Percentiles rank a stretch among this genome's conserved stretches.
Evolutionary conservation across 2,113 vertebrate species (phyloP).

Genomic region (Siniperca knerii): DNA sequence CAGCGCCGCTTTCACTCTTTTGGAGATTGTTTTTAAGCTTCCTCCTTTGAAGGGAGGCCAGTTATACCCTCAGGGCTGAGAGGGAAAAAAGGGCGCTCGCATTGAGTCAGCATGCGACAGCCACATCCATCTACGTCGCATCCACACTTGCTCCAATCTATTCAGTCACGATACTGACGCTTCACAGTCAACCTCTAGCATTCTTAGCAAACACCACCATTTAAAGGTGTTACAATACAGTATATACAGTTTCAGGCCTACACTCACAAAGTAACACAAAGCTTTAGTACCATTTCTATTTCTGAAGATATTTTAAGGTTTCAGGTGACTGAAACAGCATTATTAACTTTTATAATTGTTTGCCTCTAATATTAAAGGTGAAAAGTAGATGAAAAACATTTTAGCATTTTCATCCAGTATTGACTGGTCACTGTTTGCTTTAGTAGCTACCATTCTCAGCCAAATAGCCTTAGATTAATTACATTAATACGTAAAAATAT

Average conservation of each 20-base stretch:
- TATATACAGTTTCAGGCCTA: constrained; percentile 1
- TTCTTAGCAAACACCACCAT: constrained; percentile 20
- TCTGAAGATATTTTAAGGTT: not conserved
- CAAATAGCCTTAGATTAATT: not conserved
- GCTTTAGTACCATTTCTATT: not conserved
- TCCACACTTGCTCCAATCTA: constrained; percentile 27
- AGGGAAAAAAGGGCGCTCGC: constrained; percentile 4
- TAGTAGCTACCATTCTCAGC: not conserved
- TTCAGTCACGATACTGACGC: constrained; percentile 46
- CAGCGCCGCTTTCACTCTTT: constrained; percentile 54
- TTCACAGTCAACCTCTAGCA: constrained; percentile 32
- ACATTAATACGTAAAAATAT: not conserved
- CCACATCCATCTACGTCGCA: constrained; percentile 50
- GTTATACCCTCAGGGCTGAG: constrained; percentile 51
- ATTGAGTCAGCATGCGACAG: constrained; percentile 49
- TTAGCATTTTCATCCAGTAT: not conserved
- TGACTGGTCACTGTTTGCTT: not conserved
- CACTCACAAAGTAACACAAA: not conserved
- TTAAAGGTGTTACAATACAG: constrained; percentile 10
- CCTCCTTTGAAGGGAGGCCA: constrained; percentile 71
- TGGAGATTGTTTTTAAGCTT: constrained; percentile 64
- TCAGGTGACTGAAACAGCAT: not conserved
- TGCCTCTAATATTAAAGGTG: not conserved
- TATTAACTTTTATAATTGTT: not conserved
- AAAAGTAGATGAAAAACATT: not conserved